Conservation (phyloP, 2,113 vertebrate genomes). For the Microcebus ravelobensis region DNA sequence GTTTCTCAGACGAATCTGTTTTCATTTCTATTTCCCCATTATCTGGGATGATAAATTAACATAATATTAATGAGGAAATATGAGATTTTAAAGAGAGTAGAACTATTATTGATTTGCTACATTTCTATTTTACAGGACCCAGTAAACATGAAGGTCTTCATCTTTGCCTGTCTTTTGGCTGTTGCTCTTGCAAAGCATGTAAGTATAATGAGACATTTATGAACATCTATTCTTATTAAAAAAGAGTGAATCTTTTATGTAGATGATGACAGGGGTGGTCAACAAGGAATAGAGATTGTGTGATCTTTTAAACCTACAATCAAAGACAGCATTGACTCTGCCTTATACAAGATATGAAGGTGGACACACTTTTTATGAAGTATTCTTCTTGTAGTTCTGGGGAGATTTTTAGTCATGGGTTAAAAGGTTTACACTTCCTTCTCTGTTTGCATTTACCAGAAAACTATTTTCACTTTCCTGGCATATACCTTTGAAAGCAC, state of each 20-base stretch:
- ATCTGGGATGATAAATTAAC: background rate
- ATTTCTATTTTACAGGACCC: background rate
- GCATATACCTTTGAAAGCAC: background rate
- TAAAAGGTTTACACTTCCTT: background rate
- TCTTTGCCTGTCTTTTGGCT: conserved; percentile 58
- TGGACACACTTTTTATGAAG: background rate
- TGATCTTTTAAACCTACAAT: background rate
- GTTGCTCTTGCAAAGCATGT: conserved; percentile 49
- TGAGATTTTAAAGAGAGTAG: background rate
- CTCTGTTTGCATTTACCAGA: background rate
- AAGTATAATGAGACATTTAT: background rate
- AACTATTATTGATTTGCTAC: background rate
- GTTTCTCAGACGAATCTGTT: background rate
- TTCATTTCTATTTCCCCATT: background rate
- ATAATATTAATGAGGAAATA: background rate
- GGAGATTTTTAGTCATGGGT: background rate
- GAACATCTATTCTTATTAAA: background rate
- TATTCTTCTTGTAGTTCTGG: background rate
- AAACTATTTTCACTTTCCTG: background rate
- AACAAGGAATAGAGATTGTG: background rate
- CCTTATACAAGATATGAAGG: background rate
- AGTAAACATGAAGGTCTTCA: conserved; percentile 62
- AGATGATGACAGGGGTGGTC: background rate
- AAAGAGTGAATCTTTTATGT: background rate
- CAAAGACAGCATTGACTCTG: background rate